Percentiles rank a stretch among this genome's conserved stretches.
phyloP scores from a whole-genome alignment of 2,888 invertebrate species.

The Rhagium mordax region DNA sequence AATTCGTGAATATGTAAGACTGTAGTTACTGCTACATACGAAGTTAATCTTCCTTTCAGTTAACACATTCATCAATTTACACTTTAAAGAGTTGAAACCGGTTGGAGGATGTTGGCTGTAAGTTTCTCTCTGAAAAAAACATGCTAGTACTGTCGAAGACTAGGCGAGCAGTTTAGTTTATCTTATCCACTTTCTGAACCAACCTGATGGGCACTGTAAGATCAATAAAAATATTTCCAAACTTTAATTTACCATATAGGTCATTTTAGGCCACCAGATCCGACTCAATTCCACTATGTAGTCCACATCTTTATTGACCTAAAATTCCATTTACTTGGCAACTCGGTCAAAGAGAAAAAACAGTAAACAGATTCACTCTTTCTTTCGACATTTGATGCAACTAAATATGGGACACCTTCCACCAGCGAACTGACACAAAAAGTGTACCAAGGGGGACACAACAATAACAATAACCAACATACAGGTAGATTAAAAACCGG shows the following conservation, averaged over 20 bases:
- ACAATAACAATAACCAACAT: not conserved
- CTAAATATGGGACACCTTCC: not conserved
- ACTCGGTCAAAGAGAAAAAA: slow-evolving; percentile 13
- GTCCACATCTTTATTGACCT: slow-evolving; percentile 14
- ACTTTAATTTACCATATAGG: not conserved
- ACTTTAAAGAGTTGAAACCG: too few species aligned
- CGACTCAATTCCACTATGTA: not conserved
- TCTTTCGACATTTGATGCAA: not conserved
- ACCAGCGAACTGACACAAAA: not conserved
- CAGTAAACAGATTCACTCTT: slow-evolving; percentile 17
- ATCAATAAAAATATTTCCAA: not conserved
- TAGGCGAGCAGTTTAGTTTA: too few species aligned
- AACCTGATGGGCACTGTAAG: too few species aligned
- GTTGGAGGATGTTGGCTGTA: too few species aligned
- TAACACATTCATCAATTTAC: too few species aligned
- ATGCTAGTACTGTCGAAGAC: too few species aligned
- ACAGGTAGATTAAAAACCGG: not conserved
- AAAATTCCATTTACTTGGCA: not conserved
- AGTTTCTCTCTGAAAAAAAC: too few species aligned
- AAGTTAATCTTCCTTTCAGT: too few species aligned
- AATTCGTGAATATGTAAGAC: too few species aligned
- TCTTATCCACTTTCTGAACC: too few species aligned
- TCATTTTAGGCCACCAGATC: not conserved
- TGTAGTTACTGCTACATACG: too few species aligned
- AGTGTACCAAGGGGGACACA: not conserved